Percentiles rank a stretch among this genome's conserved stretches.
phyloP scores from a whole-genome alignment of 1,140 invertebrate genomes.

The Harpegnathos saltator region DNA sequence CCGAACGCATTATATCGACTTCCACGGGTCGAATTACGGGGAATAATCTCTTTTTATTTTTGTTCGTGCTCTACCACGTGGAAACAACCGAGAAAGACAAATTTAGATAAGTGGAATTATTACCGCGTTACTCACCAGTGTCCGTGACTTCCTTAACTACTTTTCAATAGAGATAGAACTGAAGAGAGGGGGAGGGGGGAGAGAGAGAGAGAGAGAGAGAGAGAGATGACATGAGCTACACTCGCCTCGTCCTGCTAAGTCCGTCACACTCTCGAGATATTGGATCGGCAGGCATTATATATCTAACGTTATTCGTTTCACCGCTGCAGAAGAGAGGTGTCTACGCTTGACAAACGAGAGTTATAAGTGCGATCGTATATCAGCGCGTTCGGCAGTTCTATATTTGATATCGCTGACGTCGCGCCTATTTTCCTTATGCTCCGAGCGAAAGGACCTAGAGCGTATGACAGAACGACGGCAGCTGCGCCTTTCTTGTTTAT shows the following conservation, averaged over 20 bases:
- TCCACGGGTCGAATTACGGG: conserved; percentile 1
- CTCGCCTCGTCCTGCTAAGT: neutral
- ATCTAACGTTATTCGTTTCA: conserved; percentile 50
- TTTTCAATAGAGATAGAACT: neutral
- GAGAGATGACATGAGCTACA: neutral
- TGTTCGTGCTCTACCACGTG: neutral
- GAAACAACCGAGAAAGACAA: neutral
- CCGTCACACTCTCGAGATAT: conserved; percentile 28
- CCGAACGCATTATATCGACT: neutral
- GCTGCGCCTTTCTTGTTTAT: neutral
- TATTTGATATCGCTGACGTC: conserved; percentile 49
- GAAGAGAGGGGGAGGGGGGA: too few species aligned
- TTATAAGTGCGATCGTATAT: conserved; percentile 53
- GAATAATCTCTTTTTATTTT: neutral
- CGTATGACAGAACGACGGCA: neutral
- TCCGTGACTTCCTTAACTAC: neutral
- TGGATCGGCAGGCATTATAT: conserved; percentile 33
- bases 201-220: too few species aligned
- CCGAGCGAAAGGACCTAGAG: conserved; percentile 60
- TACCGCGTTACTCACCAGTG: neutral
- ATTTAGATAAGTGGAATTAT: neutral
- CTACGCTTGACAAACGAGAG: conserved; percentile 46
- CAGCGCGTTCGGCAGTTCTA: conserved; percentile 24
- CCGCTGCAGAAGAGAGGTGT: conserved; percentile 20
- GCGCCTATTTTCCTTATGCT: conserved; percentile 33